These are phyloP conservation scores for Elmis aenea DNA, from an alignment of 2,888 invertebrate genomes.

Conservation along the genomic window DNA sequence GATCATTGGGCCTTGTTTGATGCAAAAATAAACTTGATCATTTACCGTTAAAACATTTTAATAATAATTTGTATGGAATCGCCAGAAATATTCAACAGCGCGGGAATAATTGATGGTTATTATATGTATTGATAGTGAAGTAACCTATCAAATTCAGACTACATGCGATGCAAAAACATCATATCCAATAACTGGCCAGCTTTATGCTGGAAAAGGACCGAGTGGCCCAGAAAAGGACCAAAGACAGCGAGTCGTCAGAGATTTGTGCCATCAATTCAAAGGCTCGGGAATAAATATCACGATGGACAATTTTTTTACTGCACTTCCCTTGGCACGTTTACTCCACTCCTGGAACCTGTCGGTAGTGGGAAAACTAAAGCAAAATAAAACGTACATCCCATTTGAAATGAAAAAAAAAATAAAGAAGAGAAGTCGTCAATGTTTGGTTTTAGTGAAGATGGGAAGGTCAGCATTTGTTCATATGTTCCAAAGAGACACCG, in stretches of 20 bases:
- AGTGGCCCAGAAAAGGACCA: conserved; percentile 26
- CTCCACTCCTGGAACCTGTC: conserved; percentile 21
- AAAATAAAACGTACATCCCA: conserved; percentile 15
- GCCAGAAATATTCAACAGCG: too few species aligned
- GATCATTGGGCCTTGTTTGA: too few species aligned
- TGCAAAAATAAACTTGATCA: too few species aligned
- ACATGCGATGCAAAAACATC: conserved; percentile 5
- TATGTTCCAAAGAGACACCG: conserved; percentile 9
- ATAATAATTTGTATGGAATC: too few species aligned
- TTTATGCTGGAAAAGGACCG: conserved; percentile 3
- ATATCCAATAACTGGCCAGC: conserved; percentile 4
- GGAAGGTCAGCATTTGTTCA: conserved; percentile 8
- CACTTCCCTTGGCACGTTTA: conserved; percentile 23
- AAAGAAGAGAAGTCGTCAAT: conserved; percentile 10
- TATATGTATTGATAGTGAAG: too few species aligned
- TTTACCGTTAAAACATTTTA: too few species aligned
- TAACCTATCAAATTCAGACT: too few species aligned
- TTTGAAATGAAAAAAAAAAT: conserved; percentile 17
- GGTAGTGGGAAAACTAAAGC: conserved; percentile 12
- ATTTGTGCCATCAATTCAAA: conserved; percentile 26
- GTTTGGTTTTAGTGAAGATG: conserved; percentile 22
- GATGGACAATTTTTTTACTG: conserved; percentile 29
- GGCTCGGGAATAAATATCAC: conserved; percentile 29
- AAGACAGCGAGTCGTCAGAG: conserved; percentile 32
- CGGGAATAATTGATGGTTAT: too few species aligned